phyloP scores from a whole-genome alignment of 2,888 invertebrate genomes.

The Drosophila engyochracea region DNA sequence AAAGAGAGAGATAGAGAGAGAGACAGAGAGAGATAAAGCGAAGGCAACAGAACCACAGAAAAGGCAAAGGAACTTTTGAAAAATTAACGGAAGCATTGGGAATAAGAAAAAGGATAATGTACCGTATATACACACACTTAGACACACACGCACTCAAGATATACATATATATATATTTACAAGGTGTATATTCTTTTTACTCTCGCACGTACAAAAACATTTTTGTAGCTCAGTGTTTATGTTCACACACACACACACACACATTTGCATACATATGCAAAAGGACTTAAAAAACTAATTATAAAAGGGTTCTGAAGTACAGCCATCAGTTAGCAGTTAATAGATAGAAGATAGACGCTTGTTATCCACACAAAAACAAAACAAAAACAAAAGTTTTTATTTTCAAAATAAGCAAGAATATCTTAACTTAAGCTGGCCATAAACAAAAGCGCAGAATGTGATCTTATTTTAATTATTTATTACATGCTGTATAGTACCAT shows the following conservation, averaged over 20 bases:
- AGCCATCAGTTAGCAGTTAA: not conserved
- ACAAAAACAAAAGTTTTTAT: not conserved
- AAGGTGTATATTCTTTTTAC: slow-evolving; percentile 9
- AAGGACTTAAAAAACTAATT: slow-evolving; percentile 20
- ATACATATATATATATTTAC: not conserved
- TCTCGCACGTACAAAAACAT: slow-evolving; percentile 7
- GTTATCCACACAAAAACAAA: not conserved
- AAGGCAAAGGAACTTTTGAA: slow-evolving; percentile 65
- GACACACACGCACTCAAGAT: not conserved
- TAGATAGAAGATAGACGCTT: not conserved
- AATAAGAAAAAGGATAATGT: slow-evolving; percentile 70
- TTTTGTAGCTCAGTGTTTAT: not conserved
- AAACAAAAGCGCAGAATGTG: not conserved
- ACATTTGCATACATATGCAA: not conserved
- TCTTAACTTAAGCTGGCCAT: not conserved
- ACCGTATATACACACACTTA: slow-evolving; percentile 13
- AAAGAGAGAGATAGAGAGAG: slow-evolving; percentile 25
- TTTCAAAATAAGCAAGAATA: not conserved
- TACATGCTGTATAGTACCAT: not conserved
- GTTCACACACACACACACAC: not conserved
- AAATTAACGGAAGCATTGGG: slow-evolving; percentile 65
- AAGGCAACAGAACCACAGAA: slow-evolving; percentile 47
- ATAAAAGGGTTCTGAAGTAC: slow-evolving; percentile 4
- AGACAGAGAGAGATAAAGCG: slow-evolving; percentile 34
- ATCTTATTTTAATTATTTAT: not conserved